Conservation (phyloP, 2,888 invertebrate genomes). For the Nezara viridula region DNA sequence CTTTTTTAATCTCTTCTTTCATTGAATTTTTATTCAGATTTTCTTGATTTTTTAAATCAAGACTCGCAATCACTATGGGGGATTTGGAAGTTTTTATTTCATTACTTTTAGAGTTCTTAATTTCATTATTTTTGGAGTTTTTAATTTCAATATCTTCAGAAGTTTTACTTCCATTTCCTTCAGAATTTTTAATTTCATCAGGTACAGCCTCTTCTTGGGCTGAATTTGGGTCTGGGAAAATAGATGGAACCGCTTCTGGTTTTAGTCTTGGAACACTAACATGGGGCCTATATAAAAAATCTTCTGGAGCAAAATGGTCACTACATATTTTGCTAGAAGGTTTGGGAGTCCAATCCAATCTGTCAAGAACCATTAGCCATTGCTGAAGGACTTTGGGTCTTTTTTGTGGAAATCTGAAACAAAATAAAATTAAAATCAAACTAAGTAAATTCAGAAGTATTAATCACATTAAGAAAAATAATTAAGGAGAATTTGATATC, state of each 20-base stretch:
- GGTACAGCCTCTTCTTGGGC: slow-evolving; percentile 16
- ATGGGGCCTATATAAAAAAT: slow-evolving; percentile 44
- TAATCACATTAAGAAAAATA: not conserved
- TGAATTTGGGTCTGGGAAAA: slow-evolving; percentile 43
- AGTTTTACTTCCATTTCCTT: not conserved
- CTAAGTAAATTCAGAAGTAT: not conserved
- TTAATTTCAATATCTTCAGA: not conserved
- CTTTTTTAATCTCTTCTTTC: not conserved
- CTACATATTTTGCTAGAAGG: slow-evolving; percentile 57
- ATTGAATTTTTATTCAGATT: slow-evolving; percentile 4
- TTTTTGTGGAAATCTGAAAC: slow-evolving; percentile 54
- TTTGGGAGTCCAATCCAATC: slow-evolving; percentile 54
- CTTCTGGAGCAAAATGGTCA: slow-evolving; percentile 43
- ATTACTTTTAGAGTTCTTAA: not conserved
- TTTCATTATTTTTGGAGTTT: not conserved
- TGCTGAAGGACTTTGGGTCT: slow-evolving; percentile 42
- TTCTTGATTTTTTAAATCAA: slow-evolving; percentile 6
- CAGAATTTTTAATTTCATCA: not conserved
- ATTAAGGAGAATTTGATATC: not conserved
- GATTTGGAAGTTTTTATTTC: not conserved
- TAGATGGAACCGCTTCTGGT: slow-evolving; percentile 54
- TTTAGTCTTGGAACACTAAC: slow-evolving; percentile 29
- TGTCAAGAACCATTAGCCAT: slow-evolving; percentile 53
- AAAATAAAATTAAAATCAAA: slow-evolving; percentile 6
- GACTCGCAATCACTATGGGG: not conserved